Evolutionary conservation across 1,140 invertebrate genomes (phyloP).

Genomic region (Danaus melanippus): DNA sequence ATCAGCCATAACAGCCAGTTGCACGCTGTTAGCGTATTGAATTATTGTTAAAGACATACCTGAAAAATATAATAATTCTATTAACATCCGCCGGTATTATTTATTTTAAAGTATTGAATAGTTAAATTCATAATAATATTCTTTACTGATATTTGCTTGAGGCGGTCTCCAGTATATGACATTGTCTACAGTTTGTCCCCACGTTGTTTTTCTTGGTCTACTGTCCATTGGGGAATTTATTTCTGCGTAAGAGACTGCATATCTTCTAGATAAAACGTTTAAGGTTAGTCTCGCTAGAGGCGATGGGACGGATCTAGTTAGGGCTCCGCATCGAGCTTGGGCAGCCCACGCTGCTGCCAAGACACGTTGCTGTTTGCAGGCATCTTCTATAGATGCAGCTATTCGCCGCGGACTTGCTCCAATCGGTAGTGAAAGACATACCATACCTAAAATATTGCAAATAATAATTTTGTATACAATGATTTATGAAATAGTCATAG

Average conservation of each 20-base stretch:
- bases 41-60: conserved; percentile 84
- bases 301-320: conserved; percentile 79
- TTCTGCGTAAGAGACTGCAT: conserved; percentile 81
- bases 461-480: not conserved
- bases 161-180: conserved; percentile 85
- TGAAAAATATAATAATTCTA: conserved; percentile 41
- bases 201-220: conserved; percentile 68
- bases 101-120: too few species aligned
- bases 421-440: conserved; percentile 75
- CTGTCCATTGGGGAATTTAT: conserved; percentile 71
- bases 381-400: conserved; percentile 73
- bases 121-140: not conserved
- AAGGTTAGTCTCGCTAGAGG: conserved; percentile 78
- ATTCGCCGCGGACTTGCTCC: conserved; percentile 69
- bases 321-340: conserved; percentile 77
- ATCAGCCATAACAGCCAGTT: conserved; percentile 83
- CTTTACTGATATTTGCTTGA: conserved; percentile 85
- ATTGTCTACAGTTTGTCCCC: conserved; percentile 78
- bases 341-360: conserved; percentile 79
- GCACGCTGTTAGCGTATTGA: conserved; percentile 78
- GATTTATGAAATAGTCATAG: not conserved
- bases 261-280: conserved; percentile 80
- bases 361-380: conserved; percentile 76
- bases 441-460: conserved; percentile 56
- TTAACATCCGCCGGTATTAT: too few species aligned